Evolutionary conservation across 2,113 vertebrate genomes (phyloP).

Genomic region (Salminus brasiliensis): DNA sequence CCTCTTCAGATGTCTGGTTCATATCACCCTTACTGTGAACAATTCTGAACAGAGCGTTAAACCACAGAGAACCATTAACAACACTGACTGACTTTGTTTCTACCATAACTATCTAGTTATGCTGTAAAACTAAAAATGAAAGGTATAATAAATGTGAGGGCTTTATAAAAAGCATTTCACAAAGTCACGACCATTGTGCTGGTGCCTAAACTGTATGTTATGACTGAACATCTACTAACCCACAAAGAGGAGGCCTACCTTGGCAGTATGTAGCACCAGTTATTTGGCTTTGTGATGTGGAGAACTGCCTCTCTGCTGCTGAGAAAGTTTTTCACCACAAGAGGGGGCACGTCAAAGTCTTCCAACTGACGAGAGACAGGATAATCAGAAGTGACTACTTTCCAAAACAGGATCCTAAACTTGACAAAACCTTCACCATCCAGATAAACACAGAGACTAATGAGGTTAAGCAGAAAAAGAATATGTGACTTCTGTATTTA

Average conservation of each 20-base stretch:
- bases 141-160: too few relatives aligned
- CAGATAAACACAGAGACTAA: neutral
- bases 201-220: too few relatives aligned
- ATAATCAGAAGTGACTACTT: neutral
- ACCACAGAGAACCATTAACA: too few relatives aligned
- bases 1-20: too few relatives aligned
- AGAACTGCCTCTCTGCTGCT: slow-evolving; percentile 71
- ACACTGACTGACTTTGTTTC: too few relatives aligned
- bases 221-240: slow-evolving; percentile 4
- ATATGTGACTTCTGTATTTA: neutral
- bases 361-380: slow-evolving; percentile 71
- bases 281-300: slow-evolving; percentile 72
- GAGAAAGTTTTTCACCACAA: slow-evolving; percentile 75
- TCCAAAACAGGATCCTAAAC: neutral
- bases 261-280: slow-evolving; percentile 91
- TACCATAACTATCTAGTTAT: too few relatives aligned
- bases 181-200: too few relatives aligned
- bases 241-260: slow-evolving; percentile 77
- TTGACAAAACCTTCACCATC: neutral
- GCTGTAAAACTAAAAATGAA: too few relatives aligned
- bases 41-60: too few relatives aligned
- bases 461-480: neutral
- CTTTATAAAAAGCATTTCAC: too few relatives aligned
- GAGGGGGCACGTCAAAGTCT: slow-evolving; percentile 82
- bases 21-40: too few relatives aligned